A percentile compares a stretch with the other conserved stretches of the same genome.
These are phyloP conservation scores for Drosophila maculinotata DNA, from an alignment of 2,888 invertebrate genomes.

Conservation along the genomic window DNA sequence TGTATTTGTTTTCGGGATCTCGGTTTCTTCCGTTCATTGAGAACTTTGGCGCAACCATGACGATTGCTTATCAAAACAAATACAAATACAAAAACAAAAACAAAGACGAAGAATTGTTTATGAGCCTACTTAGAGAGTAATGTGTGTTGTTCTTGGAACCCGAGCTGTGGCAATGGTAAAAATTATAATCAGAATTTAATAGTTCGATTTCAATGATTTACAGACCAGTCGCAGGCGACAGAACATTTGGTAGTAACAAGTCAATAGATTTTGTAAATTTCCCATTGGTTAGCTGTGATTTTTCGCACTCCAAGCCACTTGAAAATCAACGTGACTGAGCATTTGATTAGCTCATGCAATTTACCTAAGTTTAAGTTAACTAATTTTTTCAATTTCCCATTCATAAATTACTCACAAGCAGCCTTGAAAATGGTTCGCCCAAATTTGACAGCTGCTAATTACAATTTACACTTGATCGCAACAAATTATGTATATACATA, in stretches of 20 bases:
- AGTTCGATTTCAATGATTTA: conserved; percentile 46
- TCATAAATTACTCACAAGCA: too few relatives aligned
- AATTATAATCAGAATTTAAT: too few relatives aligned
- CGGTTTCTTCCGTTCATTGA: conserved; percentile 47
- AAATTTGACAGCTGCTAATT: neutral
- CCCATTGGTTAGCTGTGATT: conserved; percentile 37
- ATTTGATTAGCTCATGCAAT: neutral
- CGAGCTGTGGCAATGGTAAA: too few relatives aligned
- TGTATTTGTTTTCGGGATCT: conserved; percentile 21
- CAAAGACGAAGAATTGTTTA: conserved; percentile 39
- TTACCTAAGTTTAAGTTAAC: too few relatives aligned
- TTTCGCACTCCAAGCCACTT: conserved; percentile 1
- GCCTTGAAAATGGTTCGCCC: neutral
- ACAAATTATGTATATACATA: too few relatives aligned
- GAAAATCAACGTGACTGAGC: neutral
- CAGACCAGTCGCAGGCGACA: conserved; percentile 5
- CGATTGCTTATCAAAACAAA: conserved; percentile 48
- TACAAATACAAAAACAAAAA: too few relatives aligned
- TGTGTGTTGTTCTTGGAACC: conserved; percentile 25
- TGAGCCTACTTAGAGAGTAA: conserved; percentile 12
- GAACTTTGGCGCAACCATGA: conserved; percentile 24
- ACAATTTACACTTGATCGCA: neutral
- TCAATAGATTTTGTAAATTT: conserved; percentile 29
- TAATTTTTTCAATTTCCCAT: too few relatives aligned
- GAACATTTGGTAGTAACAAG: neutral